These are phyloP conservation scores for Dendrolimus kikuchii DNA, from an alignment of 1,140 invertebrate genomes.

Conservation along the genomic window DNA sequence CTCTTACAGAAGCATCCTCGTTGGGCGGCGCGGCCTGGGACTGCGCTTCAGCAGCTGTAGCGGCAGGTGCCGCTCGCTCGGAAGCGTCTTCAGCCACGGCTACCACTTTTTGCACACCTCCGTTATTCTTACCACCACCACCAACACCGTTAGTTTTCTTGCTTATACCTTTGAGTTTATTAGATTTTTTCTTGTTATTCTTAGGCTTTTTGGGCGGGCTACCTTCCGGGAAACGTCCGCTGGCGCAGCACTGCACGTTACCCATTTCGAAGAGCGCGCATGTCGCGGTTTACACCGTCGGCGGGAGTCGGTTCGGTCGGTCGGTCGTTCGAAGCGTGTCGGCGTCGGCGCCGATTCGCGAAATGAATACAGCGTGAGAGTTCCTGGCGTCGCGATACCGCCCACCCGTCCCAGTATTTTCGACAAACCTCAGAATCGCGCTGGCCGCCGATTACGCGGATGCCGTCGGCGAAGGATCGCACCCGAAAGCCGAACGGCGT, in stretches of 20 bases:
- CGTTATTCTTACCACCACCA: conserved; percentile 34
- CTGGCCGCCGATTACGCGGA: conserved; percentile 66
- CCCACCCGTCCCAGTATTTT: conserved; percentile 59
- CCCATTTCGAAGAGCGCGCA: conserved; percentile 65
- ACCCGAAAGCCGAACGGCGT: conserved; percentile 66
- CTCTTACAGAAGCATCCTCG: conserved; percentile 10
- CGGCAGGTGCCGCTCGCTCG: conserved; percentile 35
- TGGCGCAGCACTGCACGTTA: conserved; percentile 70
- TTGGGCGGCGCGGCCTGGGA: conserved; percentile 24
- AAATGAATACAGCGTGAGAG: conserved; percentile 49
- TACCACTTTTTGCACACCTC: conserved; percentile 36
- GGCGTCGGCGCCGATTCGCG: conserved; percentile 64
- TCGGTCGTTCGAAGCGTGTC: conserved; percentile 68
- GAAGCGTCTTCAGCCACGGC: conserved; percentile 46
- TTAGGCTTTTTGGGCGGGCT: conserved; percentile 49
- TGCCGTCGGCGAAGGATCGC: conserved; percentile 65
- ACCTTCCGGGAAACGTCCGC: conserved; percentile 51
- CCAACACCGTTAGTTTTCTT: conserved; percentile 47
- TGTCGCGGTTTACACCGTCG: conserved; percentile 55
- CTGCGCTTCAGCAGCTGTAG: conserved; percentile 18
- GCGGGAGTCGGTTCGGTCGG: conserved; percentile 54
- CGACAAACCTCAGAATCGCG: conserved; percentile 50
- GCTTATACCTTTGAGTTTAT: conserved; percentile 31
- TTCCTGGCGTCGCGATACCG: conserved; percentile 45
- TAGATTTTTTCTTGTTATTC: conserved; percentile 45